Percentiles rank a stretch among this genome's conserved stretches.
These are phyloP conservation scores for Fulmarus glacialis DNA, from an alignment of 2,113 vertebrate genomes.

Conservation along the genomic window DNA sequence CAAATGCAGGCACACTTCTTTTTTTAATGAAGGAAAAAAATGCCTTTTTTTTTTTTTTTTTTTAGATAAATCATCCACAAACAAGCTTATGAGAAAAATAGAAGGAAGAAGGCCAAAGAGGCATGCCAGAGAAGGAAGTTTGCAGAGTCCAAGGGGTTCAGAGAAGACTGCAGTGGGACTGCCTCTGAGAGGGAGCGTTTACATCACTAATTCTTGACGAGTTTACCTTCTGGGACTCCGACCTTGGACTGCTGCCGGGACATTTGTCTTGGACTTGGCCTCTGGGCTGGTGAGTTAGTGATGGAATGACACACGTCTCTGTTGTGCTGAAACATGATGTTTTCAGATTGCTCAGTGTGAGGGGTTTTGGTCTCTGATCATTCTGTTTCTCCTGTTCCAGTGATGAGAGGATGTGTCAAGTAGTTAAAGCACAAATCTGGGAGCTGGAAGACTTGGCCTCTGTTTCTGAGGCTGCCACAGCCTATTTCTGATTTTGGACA, in stretches of 20 bases:
- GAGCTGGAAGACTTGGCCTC: background rate
- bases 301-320: background rate
- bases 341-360: background rate
- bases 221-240: background rate
- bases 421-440: background rate
- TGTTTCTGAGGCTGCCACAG: background rate
- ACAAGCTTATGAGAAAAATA: constrained; percentile 18
- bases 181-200: background rate
- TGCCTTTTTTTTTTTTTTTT: background rate
- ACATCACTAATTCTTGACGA: background rate
- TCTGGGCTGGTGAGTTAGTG: constrained; percentile 19
- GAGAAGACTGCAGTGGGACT: constrained; percentile 16
- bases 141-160: background rate
- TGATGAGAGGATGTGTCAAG: constrained; percentile 12
- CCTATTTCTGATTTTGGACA: background rate
- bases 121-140: constrained; percentile 33
- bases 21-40: background rate
- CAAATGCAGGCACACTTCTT: background rate
- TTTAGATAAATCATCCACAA: background rate
- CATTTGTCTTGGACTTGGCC: background rate
- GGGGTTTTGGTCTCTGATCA: background rate
- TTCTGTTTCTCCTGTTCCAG: background rate
- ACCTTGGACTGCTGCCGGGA: background rate
- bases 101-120: background rate
- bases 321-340: background rate